Percentiles rank a stretch among this genome's conserved stretches.
These are phyloP conservation scores for Drosophila prostipennis DNA, from an alignment of 2,888 invertebrate species.

Conservation along the genomic window DNA sequence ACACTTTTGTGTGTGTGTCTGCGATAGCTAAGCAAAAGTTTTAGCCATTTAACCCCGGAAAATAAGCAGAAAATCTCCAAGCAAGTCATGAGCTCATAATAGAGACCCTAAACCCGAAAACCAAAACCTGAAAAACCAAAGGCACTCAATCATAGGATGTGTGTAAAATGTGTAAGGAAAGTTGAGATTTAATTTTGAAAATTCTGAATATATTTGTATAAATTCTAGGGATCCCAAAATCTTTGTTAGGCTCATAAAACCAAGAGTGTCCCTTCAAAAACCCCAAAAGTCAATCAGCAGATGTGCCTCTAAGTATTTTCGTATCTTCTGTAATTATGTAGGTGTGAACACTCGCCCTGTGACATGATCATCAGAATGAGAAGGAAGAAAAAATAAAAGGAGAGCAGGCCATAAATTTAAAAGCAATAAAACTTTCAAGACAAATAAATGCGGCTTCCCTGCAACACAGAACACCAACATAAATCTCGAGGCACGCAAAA, in stretches of 20 bases:
- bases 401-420: slow-evolving; percentile 75
- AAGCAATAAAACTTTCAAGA: slow-evolving; percentile 83
- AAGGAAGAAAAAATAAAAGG: neutral
- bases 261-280: neutral
- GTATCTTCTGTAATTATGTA: slow-evolving; percentile 55
- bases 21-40: slow-evolving; percentile 20
- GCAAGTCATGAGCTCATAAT: slow-evolving; percentile 11
- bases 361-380: slow-evolving; percentile 55
- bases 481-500: slow-evolving; percentile 74
- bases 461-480: slow-evolving; percentile 56
- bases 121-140: neutral
- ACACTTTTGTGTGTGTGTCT: neutral
- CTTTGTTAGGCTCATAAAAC: neutral
- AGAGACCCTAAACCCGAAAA: slow-evolving; percentile 4
- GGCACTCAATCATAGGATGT: slow-evolving; percentile 3
- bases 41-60: neutral
- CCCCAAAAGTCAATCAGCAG: slow-evolving; percentile 13
- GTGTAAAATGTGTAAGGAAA: no score
- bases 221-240: neutral
- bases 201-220: neutral
- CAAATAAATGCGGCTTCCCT: slow-evolving; percentile 74
- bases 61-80: slow-evolving; percentile 17
- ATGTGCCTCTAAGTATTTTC: slow-evolving; percentile 7
- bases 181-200: no score
- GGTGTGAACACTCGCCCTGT: slow-evolving; percentile 67